phyloP scores from a whole-genome alignment of 1,140 invertebrate genomes.

The Conus ventricosus region DNA sequence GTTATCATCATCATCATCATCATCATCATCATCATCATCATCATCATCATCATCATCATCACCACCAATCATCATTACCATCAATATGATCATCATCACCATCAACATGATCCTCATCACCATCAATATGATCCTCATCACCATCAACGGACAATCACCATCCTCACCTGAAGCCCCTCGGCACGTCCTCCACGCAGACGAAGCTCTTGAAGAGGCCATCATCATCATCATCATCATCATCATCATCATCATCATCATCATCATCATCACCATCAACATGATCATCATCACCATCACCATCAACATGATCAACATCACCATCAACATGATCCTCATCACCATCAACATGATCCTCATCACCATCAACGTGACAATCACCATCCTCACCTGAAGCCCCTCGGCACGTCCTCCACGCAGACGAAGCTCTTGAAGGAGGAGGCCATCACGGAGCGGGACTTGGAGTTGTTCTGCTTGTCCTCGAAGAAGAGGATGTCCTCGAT shows the following conservation, averaged over 20 bases:
- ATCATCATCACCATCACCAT: conserved; percentile 1
- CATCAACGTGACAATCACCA: neutral
- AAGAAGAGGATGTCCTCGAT: conserved; percentile 66
- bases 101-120: neutral
- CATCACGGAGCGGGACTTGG: conserved; percentile 33
- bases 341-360: neutral
- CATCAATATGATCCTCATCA: neutral
- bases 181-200: conserved; percentile 44
- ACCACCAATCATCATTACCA: neutral
- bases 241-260: neutral
- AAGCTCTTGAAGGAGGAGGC: conserved; percentile 45
- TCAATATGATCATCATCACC: neutral
- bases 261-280: neutral
- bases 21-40: neutral
- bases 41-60: neutral
- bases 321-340: neutral
- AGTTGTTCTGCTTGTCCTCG: conserved; percentile 46
- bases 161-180: conserved; percentile 41
- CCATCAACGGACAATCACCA: neutral
- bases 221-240: too few species aligned
- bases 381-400: conserved; percentile 41
- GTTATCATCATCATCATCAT: too few species aligned
- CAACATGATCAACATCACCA: neutral
- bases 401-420: conserved; percentile 44
- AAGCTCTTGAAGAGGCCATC: conserved; percentile 39